A percentile compares a stretch with the other conserved stretches of the same genome.
Evolutionary conservation across 2,113 vertebrate genomes (phyloP).

Genomic region (Euleptes europaea): DNA sequence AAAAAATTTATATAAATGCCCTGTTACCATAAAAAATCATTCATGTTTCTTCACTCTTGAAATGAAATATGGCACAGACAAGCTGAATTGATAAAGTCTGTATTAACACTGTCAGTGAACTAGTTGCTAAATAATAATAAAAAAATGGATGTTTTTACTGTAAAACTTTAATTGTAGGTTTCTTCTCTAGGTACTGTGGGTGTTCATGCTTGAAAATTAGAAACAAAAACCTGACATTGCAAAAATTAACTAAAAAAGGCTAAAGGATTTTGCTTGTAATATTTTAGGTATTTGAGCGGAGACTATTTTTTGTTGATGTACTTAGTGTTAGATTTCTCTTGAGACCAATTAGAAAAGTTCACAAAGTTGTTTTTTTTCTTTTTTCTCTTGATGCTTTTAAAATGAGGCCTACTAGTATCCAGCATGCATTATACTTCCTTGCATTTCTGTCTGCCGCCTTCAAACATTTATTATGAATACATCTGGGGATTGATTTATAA

Average conservation of each 20-base stretch:
- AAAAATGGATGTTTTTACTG: not conserved
- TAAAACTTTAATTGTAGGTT: not conserved
- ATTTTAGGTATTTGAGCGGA: slow-evolving; percentile 22
- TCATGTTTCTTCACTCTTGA: not conserved
- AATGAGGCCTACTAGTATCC: slow-evolving; percentile 79
- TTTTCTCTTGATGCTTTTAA: slow-evolving; percentile 83
- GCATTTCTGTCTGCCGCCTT: slow-evolving; percentile 79
- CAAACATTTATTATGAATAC: slow-evolving; percentile 74
- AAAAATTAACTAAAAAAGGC: not conserved
- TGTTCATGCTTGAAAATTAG: not conserved
- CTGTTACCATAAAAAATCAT: not conserved
- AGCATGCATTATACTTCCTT: slow-evolving; percentile 74
- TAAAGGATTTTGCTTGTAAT: not conserved
- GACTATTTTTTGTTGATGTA: slow-evolving; percentile 61
- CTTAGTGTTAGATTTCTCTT: slow-evolving; percentile 57
- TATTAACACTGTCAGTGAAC: not conserved
- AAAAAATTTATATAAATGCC: not conserved
- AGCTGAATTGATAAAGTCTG: not conserved
- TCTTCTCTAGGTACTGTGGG: not conserved
- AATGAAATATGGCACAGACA: not conserved
- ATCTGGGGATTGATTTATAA: slow-evolving; percentile 81
- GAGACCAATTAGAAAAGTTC: slow-evolving; percentile 80
- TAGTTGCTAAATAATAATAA: not conserved
- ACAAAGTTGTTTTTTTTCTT: slow-evolving; percentile 77
- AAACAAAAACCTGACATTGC: not conserved